Conservation (phyloP, 2,888 invertebrate genomes). For the Sepioteuthis lessoniana region DNA sequence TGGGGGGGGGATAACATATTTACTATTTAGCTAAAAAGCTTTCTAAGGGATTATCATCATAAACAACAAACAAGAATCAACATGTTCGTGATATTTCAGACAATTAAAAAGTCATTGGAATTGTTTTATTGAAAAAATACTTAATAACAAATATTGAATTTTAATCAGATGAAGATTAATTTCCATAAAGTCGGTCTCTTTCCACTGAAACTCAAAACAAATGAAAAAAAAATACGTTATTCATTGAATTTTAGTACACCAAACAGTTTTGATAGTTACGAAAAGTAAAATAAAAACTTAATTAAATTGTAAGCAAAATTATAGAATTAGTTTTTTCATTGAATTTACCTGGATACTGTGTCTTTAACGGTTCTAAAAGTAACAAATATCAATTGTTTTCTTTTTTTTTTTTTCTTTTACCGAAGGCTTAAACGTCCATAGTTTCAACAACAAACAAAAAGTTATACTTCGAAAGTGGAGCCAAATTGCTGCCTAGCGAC, state of each 20-base stretch:
- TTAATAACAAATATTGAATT: too few species aligned
- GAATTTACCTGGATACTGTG: not conserved
- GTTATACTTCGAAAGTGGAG: not conserved
- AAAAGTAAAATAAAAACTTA: too few species aligned
- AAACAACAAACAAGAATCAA: not conserved
- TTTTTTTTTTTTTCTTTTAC: not conserved
- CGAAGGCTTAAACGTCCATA: not conserved
- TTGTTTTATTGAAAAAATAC: not conserved
- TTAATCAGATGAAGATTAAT: too few species aligned
- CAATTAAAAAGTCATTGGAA: not conserved
- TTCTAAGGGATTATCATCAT: too few species aligned
- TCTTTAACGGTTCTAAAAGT: not conserved
- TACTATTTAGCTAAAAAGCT: too few species aligned
- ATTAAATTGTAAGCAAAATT: not conserved
- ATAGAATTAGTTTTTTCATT: not conserved
- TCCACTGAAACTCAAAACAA: too few species aligned
- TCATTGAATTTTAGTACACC: not conserved
- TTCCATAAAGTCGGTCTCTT: too few species aligned
- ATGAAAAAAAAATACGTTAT: too few species aligned
- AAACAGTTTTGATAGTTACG: not conserved
- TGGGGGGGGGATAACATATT: too few species aligned
- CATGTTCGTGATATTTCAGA: not conserved
- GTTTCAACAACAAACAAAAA: not conserved
- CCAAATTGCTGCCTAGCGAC: constrained; percentile 21
- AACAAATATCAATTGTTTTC: not conserved